Base-by-base conservation (phyloP, 2,113 vertebrate species). In the Oncorhynchus masou region DNA sequence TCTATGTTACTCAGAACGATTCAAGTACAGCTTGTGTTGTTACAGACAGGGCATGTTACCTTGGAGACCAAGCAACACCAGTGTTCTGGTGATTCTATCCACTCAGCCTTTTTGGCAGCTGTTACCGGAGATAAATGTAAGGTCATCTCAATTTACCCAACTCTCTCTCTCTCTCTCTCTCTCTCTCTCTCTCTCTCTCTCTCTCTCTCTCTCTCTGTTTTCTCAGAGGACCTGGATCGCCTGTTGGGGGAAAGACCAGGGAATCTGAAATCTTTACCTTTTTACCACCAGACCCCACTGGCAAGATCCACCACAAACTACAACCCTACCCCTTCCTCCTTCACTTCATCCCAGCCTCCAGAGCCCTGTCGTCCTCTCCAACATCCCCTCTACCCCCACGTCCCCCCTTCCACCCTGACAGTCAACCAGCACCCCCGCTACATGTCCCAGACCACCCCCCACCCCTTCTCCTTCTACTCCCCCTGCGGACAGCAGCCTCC, bases 211-310 rank as follows among this genome's bases (percentile, higher is more conserved):
- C 34, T 31, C 29, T 4, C 31, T 31, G 20, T 79, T 78, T 66
- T 72, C 15, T 57, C 90, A 98, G 97, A 99, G 86, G 94, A 97
- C 57, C 93, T 99, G 2, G 96, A 99, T 85, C 94, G 90, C 24
- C 92, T 99, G 25, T 92, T 98, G 19, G 96, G 96, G 9, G 95
- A 95, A 60, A 95, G 88, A 84, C 85, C 88, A 0, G 95, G 96
- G 34, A 96, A 95, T 83, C 79, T 92, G 60, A 92, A 91, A 90
- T 1, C 90, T 86, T 24, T 88, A 88, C 88, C 59, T 71, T 86
- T 0, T 6, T 91, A 49, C 90, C 90, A 60, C 86, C 86, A 77
- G 74, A 68, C 54, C 71, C 83, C 74, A 8, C 16, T 70, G 51
- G 48, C 39, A 45, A 39, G 39, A 39, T 39, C 39, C 8, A 39